phyloP scores from a whole-genome alignment of 2,797 vertebrate genomes.

The Rhynchotus rufescens region DNA sequence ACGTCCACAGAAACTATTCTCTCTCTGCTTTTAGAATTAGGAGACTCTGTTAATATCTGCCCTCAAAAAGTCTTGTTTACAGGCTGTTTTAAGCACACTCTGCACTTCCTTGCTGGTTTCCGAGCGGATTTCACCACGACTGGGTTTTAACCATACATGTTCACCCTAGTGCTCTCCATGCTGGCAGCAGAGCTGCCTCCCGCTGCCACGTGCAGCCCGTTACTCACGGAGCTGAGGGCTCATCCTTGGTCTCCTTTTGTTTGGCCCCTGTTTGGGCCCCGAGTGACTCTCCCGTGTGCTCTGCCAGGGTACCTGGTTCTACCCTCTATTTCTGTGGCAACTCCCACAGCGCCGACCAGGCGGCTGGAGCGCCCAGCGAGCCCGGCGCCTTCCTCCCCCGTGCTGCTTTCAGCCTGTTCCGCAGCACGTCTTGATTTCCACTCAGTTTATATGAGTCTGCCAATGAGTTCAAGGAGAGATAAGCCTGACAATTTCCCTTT shows the following conservation, averaged over 20 bases:
- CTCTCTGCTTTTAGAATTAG: not conserved
- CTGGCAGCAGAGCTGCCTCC: not conserved
- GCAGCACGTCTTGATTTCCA: not conserved
- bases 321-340: not conserved
- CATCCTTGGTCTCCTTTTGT: fast-evolving
- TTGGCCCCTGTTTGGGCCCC: not conserved
- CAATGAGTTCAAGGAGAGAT: not conserved
- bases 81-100: not conserved
- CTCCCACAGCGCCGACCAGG: not conserved
- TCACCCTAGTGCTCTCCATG: not conserved
- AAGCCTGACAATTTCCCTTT: not conserved
- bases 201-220: not conserved
- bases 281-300: not conserved
- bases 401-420: not conserved
- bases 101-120: not conserved
- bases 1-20: too few relatives aligned
- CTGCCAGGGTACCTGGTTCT: not conserved
- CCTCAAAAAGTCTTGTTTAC: not conserved
- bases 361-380: not conserved
- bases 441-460: not conserved
- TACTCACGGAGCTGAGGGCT: not conserved
- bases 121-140: not conserved
- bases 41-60: not conserved
- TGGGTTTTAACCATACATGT: not conserved
- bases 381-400: fast-evolving